Percentiles rank a stretch among this genome's conserved stretches.
Conservation (phyloP, 1,140 invertebrate species). For the Spodoptera frugiperda region DNA sequence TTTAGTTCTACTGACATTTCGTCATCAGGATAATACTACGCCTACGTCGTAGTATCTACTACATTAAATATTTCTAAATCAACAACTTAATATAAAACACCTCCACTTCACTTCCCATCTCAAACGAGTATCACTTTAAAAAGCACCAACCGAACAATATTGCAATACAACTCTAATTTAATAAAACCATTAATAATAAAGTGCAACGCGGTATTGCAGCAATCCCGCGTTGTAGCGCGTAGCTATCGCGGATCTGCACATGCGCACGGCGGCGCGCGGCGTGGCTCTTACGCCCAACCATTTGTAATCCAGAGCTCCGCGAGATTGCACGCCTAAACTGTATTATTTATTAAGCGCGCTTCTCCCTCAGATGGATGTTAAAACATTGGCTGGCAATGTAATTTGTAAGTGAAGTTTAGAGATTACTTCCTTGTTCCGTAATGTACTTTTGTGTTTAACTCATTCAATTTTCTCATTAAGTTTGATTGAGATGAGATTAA, state of each 20-base stretch:
- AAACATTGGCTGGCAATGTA: not conserved
- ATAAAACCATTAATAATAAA: slow-evolving; percentile 36
- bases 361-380: not conserved
- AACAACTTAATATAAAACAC: no score
- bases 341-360: slow-evolving; percentile 54
- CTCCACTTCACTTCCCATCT: not conserved
- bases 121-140: not conserved
- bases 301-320: slow-evolving; percentile 61
- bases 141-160: no score
- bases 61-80: no score
- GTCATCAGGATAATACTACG: no score
- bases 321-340: slow-evolving; percentile 57
- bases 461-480: no score
- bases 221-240: slow-evolving; percentile 25
- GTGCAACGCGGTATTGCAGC: slow-evolving; percentile 23
- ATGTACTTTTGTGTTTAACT: not conserved
- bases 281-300: slow-evolving; percentile 60
- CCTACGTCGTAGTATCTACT: no score
- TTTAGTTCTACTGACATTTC: no score
- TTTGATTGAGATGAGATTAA: no score
- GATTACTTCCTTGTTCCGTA: not conserved
- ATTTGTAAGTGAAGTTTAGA: not conserved
- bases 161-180: slow-evolving; percentile 16
- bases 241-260: slow-evolving; percentile 62
- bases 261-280: slow-evolving; percentile 55